Base-by-base conservation (phyloP, 2,888 invertebrate genomes). In the Bembecia ichneumoniformis region DNA sequence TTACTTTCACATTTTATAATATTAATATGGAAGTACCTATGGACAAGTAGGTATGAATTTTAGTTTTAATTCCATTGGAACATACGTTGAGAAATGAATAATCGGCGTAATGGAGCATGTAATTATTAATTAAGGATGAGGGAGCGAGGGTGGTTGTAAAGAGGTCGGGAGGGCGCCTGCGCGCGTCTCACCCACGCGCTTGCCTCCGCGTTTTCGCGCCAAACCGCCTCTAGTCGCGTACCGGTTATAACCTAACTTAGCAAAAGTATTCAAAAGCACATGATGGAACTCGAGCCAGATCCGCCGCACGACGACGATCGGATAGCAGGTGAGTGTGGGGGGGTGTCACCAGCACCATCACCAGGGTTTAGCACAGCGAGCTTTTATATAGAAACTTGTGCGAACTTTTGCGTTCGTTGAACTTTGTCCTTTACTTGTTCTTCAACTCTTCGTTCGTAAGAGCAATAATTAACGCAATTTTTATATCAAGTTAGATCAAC, bases 161-260 rank as follows among this genome's bases (percentile, higher is more conserved):
- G 78, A 78, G 76, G 79, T 79, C 75, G 77, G 64, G 55, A 59
- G 66, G 62, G 68, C 86, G 82, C 83, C 80, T 77, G 82, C 82
- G 83, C 76, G 67, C 47, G 54, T 52, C 47, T 58, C 69, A 61
- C 73, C 75, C 74, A 74, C 78, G 76, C 65, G 66, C 58, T 64
- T 55, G 56, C 50, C 52, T 54, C 57, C 54, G 62, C 53, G 63
- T 66, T 81, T 86, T 83, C 82, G 83, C 86, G 84, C 86, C 83
- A 84, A 84, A 81, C 72, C 75, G 65, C 62, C 60, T 59, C 60
- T 63, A 71, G 73, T 64, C 79, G 79, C 71, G 71, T 75, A 68
- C 69, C 75, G 61, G 68, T 68, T 65, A 69, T 77, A 82, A 81
- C 79, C 79, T 73, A 63, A 74, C 68, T 67, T 67, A 59, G 17